Conservation (phyloP, 2,888 invertebrate genomes). For the Tenthredo scrophulariae region DNA sequence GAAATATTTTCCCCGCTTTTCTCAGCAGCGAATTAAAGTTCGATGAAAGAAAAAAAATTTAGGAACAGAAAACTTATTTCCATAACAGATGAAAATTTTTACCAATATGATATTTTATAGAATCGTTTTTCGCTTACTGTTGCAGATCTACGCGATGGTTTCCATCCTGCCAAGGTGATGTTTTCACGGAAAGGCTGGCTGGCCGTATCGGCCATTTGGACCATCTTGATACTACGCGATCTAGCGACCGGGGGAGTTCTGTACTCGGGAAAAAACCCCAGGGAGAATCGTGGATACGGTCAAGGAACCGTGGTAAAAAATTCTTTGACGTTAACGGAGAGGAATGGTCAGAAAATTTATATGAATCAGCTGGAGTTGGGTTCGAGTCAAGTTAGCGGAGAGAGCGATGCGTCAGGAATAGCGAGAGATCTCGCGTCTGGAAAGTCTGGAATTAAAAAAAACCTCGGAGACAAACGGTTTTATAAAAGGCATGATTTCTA, state of each 20-base stretch:
- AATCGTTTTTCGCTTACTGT: slow-evolving; percentile 55
- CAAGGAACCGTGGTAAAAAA: background rate
- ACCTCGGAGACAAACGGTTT: background rate
- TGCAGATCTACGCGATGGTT: slow-evolving; percentile 68
- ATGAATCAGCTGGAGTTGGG: background rate
- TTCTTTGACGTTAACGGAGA: slow-evolving; percentile 18
- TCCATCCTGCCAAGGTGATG: slow-evolving; percentile 69
- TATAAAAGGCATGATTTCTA: background rate
- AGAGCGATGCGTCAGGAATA: background rate
- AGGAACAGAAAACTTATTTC: too few species aligned
- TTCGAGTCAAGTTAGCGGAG: background rate
- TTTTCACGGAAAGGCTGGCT: slow-evolving; percentile 66
- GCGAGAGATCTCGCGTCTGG: background rate
- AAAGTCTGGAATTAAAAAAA: background rate
- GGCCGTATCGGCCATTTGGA: slow-evolving; percentile 73
- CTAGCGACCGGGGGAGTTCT: background rate
- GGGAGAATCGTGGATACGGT: background rate
- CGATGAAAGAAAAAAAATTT: background rate
- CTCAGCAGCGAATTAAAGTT: background rate
- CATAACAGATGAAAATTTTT: background rate
- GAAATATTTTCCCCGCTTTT: background rate
- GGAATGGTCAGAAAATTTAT: background rate
- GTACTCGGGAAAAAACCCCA: slow-evolving; percentile 12
- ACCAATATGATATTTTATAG: background rate
- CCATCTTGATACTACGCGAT: slow-evolving; percentile 56